These are phyloP conservation scores for Centropristis striata DNA, from an alignment of 2,113 vertebrate species.

Conservation along the genomic window DNA sequence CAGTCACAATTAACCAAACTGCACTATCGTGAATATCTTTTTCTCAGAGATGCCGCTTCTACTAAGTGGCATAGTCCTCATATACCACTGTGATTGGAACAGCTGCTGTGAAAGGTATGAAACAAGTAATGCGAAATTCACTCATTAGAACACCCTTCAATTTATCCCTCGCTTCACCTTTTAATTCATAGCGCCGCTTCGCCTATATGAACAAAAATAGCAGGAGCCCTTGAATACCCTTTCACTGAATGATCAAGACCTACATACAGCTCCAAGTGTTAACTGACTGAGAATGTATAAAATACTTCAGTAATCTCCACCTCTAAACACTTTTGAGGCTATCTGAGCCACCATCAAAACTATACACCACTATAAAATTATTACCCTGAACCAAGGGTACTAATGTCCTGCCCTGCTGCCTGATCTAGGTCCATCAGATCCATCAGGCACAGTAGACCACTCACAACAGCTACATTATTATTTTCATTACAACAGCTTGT, in stretches of 20 bases:
- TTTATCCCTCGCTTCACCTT: constrained; percentile 22
- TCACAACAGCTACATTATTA: neutral
- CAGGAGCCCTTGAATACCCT: neutral
- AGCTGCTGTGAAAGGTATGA: constrained; percentile 8
- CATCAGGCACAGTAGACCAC: neutral
- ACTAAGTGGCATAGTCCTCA: neutral
- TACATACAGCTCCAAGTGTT: neutral
- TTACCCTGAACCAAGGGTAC: neutral
- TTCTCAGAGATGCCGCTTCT: neutral
- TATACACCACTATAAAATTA: neutral
- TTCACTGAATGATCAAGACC: neutral
- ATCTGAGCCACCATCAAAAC: neutral
- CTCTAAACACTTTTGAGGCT: neutral
- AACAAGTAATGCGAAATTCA: constrained; percentile 11
- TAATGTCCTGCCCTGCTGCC: neutral
- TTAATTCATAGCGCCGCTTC: neutral
- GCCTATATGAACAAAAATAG: neutral
- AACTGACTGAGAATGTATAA: neutral
- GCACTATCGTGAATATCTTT: neutral
- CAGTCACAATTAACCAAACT: neutral
- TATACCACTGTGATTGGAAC: constrained; percentile 6
- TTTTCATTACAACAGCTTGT: no score
- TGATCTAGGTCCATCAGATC: neutral
- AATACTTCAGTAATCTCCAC: neutral
- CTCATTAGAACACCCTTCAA: constrained; percentile 11